phyloP scores from a whole-genome alignment of 2,888 invertebrate species.

The Pandemis heparana region DNA sequence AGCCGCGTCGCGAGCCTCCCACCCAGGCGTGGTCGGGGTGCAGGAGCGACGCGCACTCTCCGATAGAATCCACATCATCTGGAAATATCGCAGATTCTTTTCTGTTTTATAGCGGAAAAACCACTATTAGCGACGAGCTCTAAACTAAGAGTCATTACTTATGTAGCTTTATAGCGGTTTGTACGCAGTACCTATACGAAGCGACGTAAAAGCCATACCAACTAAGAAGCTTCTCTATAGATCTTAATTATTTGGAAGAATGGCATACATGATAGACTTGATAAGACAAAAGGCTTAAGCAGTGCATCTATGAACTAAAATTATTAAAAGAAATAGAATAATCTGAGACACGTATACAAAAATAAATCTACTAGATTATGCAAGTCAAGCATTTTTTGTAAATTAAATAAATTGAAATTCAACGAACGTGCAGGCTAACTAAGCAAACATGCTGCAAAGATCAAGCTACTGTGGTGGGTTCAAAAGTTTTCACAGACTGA shows the following conservation, averaged over 20 bases:
- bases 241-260: neutral
- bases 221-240: neutral
- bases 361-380: too few relatives aligned
- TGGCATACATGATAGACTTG: neutral
- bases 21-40: slow-evolving; percentile 95
- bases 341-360: too few relatives aligned
- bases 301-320: neutral
- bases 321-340: neutral
- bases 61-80: slow-evolving; percentile 91
- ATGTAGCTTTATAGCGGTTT: slow-evolving; percentile 1
- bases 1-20: slow-evolving; percentile 92
- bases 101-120: slow-evolving; percentile 4
- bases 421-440: too few relatives aligned
- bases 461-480: too few relatives aligned
- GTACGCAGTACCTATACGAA: neutral
- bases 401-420: too few relatives aligned
- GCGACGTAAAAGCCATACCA: neutral
- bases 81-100: slow-evolving; percentile 46
- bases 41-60: slow-evolving; percentile 90
- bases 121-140: neutral
- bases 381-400: too few relatives aligned
- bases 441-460: too few relatives aligned
- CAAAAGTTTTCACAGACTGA: too few relatives aligned
- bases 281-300: neutral
- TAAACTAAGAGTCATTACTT: neutral